Base-by-base conservation (phyloP, 2,113 vertebrate species). In the Megaceryle maxima region DNA sequence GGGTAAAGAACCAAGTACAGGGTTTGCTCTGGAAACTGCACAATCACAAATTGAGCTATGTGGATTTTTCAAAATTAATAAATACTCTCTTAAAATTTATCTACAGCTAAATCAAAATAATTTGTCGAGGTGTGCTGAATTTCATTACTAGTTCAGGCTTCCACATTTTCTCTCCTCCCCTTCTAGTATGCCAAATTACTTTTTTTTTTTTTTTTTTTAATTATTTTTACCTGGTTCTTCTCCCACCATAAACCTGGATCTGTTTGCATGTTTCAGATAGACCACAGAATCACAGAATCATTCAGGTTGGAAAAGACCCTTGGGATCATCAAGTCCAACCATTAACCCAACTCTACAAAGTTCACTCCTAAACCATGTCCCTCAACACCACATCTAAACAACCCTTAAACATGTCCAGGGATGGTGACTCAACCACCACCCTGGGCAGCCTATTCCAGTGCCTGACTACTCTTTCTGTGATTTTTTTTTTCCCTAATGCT, bases 31-130 rank as follows among this genome's bases (percentile, higher is more conserved):
- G 37, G n/a, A 60, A 66, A 51, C 20, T 25, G 29, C 13, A 44
- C 16, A 22, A 28, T 44, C 63, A 48, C 26, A 64, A 26, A 66
- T 5, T 44, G 20, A 70, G 21, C 11, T 53, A 9, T 0, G 0
- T 48, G 48, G 33, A 68, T 12, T 46, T 82, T 48, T 63, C 63
- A 16, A 85, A 44, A 43, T 43, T 15, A 43, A 46, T 59, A 35
- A 41, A 44, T 25, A 25, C 9, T 44, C 26, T 67, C 25, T 55
- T 70, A 19, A 81, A 86, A 63, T 26, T 1, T 39, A 70, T 63
- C 21, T 69, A 8, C 13, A 70, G 25, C 53, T 31, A 46, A 73
- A 62, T 46, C 1, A 68, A 87, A 92, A 67, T n/a, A 37, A 46
- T 75, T 68, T 78, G 14, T 59, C 16, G 63, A 3, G 15, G 8